Conservation (phyloP, 2,113 vertebrate species). For the Macrotis lagotis region DNA sequence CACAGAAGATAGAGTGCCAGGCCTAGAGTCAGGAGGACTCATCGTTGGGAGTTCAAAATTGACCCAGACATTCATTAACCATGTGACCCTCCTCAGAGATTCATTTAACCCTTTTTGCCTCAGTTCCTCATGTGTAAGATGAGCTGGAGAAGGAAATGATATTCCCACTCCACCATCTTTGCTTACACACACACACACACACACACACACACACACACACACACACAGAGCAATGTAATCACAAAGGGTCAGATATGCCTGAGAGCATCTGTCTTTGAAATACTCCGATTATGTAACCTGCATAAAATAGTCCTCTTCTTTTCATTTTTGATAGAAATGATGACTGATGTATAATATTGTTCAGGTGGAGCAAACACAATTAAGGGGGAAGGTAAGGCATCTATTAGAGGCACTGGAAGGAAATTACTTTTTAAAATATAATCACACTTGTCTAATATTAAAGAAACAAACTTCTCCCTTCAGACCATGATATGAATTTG, state of each 20-base stretch:
- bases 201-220: too few relatives aligned
- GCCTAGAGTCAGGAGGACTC: background rate
- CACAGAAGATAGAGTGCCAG: background rate
- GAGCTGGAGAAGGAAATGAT: background rate
- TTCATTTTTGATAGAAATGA: background rate
- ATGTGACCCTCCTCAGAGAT: background rate
- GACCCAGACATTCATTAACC: background rate
- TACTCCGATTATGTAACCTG: background rate
- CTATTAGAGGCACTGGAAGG: background rate
- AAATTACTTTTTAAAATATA: background rate
- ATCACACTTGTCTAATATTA: background rate
- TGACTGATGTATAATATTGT: background rate
- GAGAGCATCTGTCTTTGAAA: background rate
- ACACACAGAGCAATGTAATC: too few relatives aligned
- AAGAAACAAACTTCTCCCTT: constrained; percentile 4
- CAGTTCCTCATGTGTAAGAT: background rate
- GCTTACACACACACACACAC: too few relatives aligned
- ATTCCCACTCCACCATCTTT: background rate
- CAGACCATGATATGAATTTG: background rate
- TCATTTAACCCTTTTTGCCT: background rate
- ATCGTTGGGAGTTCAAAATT: background rate
- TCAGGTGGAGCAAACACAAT: constrained; percentile 1
- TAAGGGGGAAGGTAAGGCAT: background rate
- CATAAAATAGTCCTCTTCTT: background rate
- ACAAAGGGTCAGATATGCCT: background rate